A percentile compares a stretch with the other conserved stretches of the same genome.
Conservation (phyloP, 2,113 vertebrate genomes). For the Oostethus manadensis region DNA sequence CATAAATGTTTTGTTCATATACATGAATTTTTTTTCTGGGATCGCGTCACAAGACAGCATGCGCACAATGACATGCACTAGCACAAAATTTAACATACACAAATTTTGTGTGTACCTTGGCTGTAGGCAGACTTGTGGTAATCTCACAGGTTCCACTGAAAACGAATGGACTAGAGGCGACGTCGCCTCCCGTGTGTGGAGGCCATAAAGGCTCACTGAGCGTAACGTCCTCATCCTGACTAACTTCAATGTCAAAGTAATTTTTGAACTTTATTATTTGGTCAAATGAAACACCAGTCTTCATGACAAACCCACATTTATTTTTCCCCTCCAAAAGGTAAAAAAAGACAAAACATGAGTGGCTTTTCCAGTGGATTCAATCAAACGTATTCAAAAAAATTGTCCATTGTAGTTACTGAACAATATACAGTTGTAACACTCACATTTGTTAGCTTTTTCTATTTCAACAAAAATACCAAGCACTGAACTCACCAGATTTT, state of each 20-base stretch:
- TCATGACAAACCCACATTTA: not conserved
- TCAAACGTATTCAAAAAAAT: conserved; percentile 23
- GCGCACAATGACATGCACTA: too few relatives aligned
- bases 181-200: too few relatives aligned
- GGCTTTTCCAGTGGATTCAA: conserved; percentile 22
- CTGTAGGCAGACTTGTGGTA: too few relatives aligned
- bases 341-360: not conserved
- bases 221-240: not conserved
- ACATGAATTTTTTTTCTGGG: too few relatives aligned
- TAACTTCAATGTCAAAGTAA: not conserved
- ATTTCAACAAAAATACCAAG: conserved; percentile 16
- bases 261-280: not conserved
- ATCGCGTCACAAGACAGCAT: too few relatives aligned
- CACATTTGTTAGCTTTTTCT: not conserved
- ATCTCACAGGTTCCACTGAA: too few relatives aligned
- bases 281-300: not conserved
- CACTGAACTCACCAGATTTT: conserved; percentile 26
- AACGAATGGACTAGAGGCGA: too few relatives aligned
- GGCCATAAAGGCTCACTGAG: not conserved
- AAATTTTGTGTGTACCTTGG: too few relatives aligned
- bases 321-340: conserved; percentile 1
- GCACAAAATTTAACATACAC: too few relatives aligned
- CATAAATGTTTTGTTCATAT: too few relatives aligned
- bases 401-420: conserved; percentile 5
- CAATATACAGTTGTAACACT: conserved; percentile 29